phyloP scores from a whole-genome alignment of 1,140 invertebrate species.

The Bilobella aurantiaca region DNA sequence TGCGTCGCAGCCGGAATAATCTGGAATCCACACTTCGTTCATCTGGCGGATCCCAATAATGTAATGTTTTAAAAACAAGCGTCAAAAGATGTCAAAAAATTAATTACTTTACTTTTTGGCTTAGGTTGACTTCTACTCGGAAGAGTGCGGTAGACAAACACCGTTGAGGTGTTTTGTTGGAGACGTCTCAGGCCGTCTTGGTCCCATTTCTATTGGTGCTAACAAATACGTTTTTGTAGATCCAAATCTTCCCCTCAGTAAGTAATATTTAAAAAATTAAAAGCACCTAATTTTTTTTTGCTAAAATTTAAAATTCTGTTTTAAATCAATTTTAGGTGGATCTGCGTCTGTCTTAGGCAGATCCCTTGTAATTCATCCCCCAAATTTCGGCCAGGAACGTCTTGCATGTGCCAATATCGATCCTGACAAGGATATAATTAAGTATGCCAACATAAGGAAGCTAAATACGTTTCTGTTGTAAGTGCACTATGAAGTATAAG shows the following conservation, averaged over 20 bases:
- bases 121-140: constrained; percentile 67
- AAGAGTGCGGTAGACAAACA: constrained; percentile 76
- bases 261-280: no score
- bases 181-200: constrained; percentile 72
- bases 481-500: constrained; percentile 40
- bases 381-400: constrained; percentile 56
- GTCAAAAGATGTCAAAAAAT: no score
- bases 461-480: constrained; percentile 77
- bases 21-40: constrained; percentile 88
- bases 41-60: constrained; percentile 75
- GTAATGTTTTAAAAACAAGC: no score
- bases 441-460: constrained; percentile 76
- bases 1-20: constrained; percentile 81
- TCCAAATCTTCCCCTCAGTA: constrained; percentile 68
- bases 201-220: constrained; percentile 69
- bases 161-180: constrained; percentile 86
- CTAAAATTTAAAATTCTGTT: no score
- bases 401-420: constrained; percentile 85
- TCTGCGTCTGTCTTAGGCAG: constrained; percentile 63
- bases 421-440: constrained; percentile 80
- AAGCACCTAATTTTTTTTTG: no score
- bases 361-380: constrained; percentile 73
- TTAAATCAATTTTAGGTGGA: no score
- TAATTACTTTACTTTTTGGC: constrained; percentile 3
- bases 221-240: constrained; percentile 69